Conservation (phyloP, 1,140 invertebrate genomes). For the Panonychus citri region DNA sequence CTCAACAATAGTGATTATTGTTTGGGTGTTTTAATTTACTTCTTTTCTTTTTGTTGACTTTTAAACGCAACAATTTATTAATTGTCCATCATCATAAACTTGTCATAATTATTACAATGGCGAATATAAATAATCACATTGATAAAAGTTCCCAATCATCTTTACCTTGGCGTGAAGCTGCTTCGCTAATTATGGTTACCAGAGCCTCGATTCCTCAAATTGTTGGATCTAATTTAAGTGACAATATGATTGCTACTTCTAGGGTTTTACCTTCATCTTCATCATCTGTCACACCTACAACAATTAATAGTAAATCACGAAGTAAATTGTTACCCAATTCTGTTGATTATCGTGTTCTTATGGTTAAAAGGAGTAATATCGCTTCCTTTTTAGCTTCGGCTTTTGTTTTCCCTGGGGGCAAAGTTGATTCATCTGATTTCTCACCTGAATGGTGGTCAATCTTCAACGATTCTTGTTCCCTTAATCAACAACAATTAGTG, state of each 20-base stretch:
- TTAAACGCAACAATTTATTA: no score
- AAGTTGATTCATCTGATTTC: constrained; percentile 38
- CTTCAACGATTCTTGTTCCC: constrained; percentile 23
- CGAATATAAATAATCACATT: no score
- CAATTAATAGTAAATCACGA: neutral
- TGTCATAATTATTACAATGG: no score
- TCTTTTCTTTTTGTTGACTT: no score
- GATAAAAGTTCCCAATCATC: no score
- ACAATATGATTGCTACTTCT: neutral
- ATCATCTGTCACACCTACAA: neutral
- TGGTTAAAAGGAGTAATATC: constrained; percentile 36
- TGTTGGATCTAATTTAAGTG: neutral
- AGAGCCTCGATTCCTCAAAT: neutral
- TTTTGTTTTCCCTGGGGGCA: constrained; percentile 59
- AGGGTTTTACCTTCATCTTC: neutral
- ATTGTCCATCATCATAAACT: no score
- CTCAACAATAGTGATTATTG: no score
- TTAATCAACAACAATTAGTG: constrained; percentile 2
- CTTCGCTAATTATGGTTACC: neutral
- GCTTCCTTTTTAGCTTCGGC: constrained; percentile 41
- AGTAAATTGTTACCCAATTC: neutral
- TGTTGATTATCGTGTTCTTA: constrained; percentile 30
- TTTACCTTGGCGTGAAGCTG: neutral
- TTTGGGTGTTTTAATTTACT: no score
- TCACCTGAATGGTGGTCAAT: constrained; percentile 41